Evolutionary conservation across 2,888 invertebrate genomes (phyloP), one percentile per base, ranked within the genome.

Genomic region (Azorinus chamasolen): DNA sequence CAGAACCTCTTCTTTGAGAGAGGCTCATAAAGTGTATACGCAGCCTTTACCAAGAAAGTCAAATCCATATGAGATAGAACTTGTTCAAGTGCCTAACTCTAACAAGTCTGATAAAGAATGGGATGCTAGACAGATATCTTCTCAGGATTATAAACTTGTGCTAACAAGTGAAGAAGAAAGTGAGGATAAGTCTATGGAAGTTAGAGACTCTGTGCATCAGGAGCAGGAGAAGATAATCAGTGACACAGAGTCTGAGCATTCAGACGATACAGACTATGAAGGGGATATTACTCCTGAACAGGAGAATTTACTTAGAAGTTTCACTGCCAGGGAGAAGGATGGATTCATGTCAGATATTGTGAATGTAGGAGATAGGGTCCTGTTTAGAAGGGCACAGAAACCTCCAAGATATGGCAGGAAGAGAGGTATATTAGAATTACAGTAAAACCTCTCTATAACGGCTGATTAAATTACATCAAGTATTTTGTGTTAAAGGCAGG

Each of bases 371-470:
- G 88, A 90, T 69, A 53, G 90, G 24, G 88, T 89, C n/a, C 61
- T 86, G 37, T 76, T 88, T 48, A 86, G 72, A 41, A 73, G 86
- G 27, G 77, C 85, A 1, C 88, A 88, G 74, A 89, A 89, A 79
- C 86, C 87, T 22, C 88, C 88, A 6, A 82, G 79, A 75, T 88
- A 89, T 72, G 88, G 89, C 43, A 84, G 82, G 62, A 87, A 85
- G 76, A 88, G 83, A 80, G 85, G 90, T 90, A 77, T 32, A 32
- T 10, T 6, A 6, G 4, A 32, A n/a, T n/a, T 32, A 32, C 32
- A 32, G 32, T 32, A 32, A 32, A 32, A 32, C 32, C 32, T 32
- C 32, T 4, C 32, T 32, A 32, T 32, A 6, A 32, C 32, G 32
- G 10, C 32, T 10, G n/a, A 32, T 32, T 32, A 32, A 32, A 32